Evolutionary conservation across 2,113 vertebrate species (phyloP), one percentile per base, ranked within the genome.

Genomic region (Callorhinus ursinus): DNA sequence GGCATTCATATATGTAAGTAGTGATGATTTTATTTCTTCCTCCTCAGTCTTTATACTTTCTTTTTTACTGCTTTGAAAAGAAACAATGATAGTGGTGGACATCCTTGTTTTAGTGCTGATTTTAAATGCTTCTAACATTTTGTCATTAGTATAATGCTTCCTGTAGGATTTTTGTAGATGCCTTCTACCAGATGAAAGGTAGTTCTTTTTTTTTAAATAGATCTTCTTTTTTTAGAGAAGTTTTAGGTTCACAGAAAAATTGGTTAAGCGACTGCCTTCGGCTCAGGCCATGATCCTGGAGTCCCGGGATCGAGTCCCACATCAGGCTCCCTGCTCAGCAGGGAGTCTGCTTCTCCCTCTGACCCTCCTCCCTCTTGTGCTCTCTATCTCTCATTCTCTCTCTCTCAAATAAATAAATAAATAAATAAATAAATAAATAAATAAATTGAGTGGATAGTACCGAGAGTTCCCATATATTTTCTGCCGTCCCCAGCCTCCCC

Each of bases 61-160:
- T 49, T 28, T 59, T 69, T 65, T 63, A 49, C 88, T 31, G 76
- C 67, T 53, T 93, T 67, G 59, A 83, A 94, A 95, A 83, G 76
- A 77, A 92, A 76, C 19, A 67, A 19, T 57, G 51, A 69, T 69
- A 76, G 33, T 59, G 9, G 51, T 67, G 6, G 51, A 55, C 7
- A 22, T 83, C 46, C 39, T 90, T 72, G n/a, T 53, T 65, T 97
- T 86, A 26, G 5, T 93, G 19, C 21, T 80, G 79, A 86, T 93
- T 77, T 95, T 82, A 83, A 93, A 63, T 91, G n/a, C 18, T 26
- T 91, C 74, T 67, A 71, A 90, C 39, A 57, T 93, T 74, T 95
- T 57, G n/a, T 39, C 36, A 51, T 74, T 95, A 65, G 67, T 81
- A 39, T 81, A 81, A 86, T 81, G 4, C n/a, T 74, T 90, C 39